Conservation (phyloP, 2,113 vertebrate genomes). For the Columba livia region DNA sequence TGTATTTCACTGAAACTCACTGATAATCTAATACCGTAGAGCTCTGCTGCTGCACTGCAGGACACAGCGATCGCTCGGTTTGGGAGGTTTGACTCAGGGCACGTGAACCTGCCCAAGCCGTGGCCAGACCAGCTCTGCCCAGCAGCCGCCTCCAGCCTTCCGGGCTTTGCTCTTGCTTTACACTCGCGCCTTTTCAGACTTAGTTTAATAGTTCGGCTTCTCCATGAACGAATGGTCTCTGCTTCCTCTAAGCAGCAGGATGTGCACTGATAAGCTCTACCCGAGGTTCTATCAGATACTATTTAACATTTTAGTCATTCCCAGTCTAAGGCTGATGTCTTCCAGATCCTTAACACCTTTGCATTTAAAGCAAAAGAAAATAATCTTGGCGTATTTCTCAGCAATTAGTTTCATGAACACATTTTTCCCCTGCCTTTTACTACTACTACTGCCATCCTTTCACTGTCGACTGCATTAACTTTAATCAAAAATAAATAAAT, state of each 20-base stretch:
- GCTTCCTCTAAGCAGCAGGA: neutral
- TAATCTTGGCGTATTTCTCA: neutral
- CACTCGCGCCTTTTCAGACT: neutral
- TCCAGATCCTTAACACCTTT: neutral
- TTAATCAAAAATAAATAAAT: neutral
- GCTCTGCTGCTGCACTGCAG: neutral
- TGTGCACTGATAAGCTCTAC: neutral
- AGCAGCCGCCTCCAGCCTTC: neutral
- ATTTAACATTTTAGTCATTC: neutral
- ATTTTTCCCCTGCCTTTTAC: neutral
- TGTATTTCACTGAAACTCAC: neutral
- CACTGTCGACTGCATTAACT: neutral
- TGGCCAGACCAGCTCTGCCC: neutral
- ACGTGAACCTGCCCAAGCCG: neutral
- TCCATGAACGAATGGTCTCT: neutral
- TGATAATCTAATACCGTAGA: neutral
- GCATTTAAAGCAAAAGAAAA: neutral
- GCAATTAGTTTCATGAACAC: neutral
- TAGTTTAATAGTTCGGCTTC: neutral
- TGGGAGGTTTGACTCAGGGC: neutral
- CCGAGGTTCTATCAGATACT: neutral
- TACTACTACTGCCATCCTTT: neutral
- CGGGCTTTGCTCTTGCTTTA: neutral
- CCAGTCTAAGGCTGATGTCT: neutral
- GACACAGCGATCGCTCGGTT: neutral